Evolutionary conservation across 2,113 vertebrate species (phyloP), one percentile per base, ranked within the genome.

Genomic region (Polypterus bichir): DNA sequence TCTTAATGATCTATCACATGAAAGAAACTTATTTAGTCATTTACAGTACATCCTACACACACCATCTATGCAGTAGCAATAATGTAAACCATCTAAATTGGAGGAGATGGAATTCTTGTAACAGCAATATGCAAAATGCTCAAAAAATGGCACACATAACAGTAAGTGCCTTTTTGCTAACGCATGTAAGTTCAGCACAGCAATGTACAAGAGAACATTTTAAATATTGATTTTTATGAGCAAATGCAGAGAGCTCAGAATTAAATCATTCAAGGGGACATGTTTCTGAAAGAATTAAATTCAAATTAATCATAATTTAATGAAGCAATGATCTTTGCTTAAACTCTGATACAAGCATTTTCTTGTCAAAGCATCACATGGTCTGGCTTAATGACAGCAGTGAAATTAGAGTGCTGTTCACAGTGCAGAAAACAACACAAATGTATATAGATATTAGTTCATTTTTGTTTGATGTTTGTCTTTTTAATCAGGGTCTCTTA

Each of bases 251-350:
- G 60, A 74, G 47, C 64, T 73, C 65, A 70, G 76, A 49, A 79
- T 67, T 65, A 62, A 64, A 59, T 69, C 61, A 71, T 65, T 76
- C 71, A 72, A 63, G 54, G 67, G 78, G 81, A 75, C 70, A 65
- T 66, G 70, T 78, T 80, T 71, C 27, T 71, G 64, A 65, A 73
- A 64, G 77, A 77, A 76, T 75, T 65, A 80, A 71, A 3, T 5
- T 57, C 3, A 57, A 57, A 57, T 57, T 44, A 6, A 51, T 7
- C 6, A 9, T 51, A 51, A 51, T 51, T 7, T 51, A 6, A 51
- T 51, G 49, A 6, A 51, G 6, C 49, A 51, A 9, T 6, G 49
- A 7, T 9, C 6, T 51, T 9, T 7, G 49, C 9, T 51, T 6
- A 51, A 51, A 51, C 49, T 51, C 49, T 51, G 49, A 7, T 6